Base-by-base conservation (phyloP, 1,140 invertebrate species). In the Saccostrea echinata region DNA sequence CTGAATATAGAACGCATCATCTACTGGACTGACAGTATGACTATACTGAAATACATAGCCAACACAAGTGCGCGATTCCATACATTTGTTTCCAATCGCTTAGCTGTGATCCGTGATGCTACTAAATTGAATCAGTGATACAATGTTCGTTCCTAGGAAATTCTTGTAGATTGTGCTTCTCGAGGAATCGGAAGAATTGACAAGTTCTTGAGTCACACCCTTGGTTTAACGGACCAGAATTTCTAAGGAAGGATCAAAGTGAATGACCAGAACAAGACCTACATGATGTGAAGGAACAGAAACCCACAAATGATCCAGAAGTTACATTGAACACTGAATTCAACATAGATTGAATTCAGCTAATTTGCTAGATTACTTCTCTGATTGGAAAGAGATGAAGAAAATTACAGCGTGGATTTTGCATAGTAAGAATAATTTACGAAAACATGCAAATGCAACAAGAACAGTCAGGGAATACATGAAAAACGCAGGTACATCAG, bases 141-240 rank as follows among this genome's bases (percentile, higher is more conserved):
- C 9, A 85, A 89, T 68, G 84, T 91, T 0, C 18, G 27, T 52
- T 61, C 85, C 6, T 85, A 85, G 11, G 13, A 55, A 6, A 91
- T 88, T 64, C 90, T 86, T 30, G 91, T 88, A n/a, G n/a, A n/a
- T n/a, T 27, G 83, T 27, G 91, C 88, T 4, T 91, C 90, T 68
- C 61, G 90, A 85, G 90, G 90, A 57, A 51, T 88, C 16, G 13
- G 13, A 27, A 80, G 9, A 21, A 61, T 51, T 35, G 86, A 64
- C 43, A 57, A 86, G 27, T 61, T 85, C 21, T 16, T 21, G 24
- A 51, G 16, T 33, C 13, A 64, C 35, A n/a, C 21, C 24, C 27
- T 64, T 88, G 87, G 76, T 3, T 82, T 35, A 82, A 76, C 21
- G 84, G 71, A 8, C 84, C 71, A 55, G 64, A n/a, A 68, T 88